Percentiles rank a stretch among this genome's conserved stretches.
Evolutionary conservation across 2,113 vertebrate species (phyloP).

Genomic region (Heterotis niloticus): DNA sequence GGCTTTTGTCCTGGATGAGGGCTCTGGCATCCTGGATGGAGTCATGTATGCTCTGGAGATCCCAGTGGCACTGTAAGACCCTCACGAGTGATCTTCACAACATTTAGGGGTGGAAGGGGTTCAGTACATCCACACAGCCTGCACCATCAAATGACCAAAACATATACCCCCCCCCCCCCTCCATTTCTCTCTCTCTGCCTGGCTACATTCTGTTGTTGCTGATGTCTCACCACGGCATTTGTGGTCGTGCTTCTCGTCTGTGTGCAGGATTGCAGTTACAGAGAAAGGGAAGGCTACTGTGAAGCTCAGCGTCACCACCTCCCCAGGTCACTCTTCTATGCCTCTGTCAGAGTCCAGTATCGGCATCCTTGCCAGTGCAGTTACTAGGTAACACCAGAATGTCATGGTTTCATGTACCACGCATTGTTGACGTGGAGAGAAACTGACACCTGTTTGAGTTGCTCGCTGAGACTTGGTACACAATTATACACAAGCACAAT

Average conservation of each 20-base stretch:
- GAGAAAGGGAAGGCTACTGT: constrained; percentile 81
- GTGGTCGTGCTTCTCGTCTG: neutral
- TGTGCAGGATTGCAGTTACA: constrained; percentile 69
- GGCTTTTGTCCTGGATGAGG: constrained; percentile 81
- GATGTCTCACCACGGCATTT: neutral
- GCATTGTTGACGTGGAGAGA: too few relatives aligned
- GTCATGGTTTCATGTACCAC: neutral
- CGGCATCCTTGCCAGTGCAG: constrained; percentile 82
- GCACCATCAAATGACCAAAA: neutral
- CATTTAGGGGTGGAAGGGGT: neutral
- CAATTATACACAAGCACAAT: too few relatives aligned
- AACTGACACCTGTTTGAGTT: too few relatives aligned
- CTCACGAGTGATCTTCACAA: neutral
- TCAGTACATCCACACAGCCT: neutral
- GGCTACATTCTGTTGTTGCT: neutral
- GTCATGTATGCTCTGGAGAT: constrained; percentile 65
- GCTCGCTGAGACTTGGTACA: too few relatives aligned
- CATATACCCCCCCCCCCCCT: too few relatives aligned
- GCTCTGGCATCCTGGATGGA: constrained; percentile 68
- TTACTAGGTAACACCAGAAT: constrained; percentile 71
- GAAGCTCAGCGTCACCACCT: constrained; percentile 71
- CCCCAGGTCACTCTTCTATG: constrained; percentile 81
- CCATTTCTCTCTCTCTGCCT: neutral
- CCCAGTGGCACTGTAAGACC: constrained; percentile 81
- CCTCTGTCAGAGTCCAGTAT: constrained; percentile 82